Percentiles rank a stretch among this genome's conserved stretches.
Conservation (phyloP, 2,888 invertebrate species). For the Tyria jacobaeae region DNA sequence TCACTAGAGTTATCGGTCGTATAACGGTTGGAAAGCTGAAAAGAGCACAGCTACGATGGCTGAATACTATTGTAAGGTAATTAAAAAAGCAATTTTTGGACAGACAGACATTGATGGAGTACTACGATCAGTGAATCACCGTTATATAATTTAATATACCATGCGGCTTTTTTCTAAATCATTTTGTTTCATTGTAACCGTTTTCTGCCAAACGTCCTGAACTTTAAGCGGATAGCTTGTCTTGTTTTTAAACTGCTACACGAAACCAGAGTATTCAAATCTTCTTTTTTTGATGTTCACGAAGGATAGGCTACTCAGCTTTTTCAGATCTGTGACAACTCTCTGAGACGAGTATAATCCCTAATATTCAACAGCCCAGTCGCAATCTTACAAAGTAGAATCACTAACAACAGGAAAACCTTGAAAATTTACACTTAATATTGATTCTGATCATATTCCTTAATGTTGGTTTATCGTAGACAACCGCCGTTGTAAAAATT, state of each 20-base stretch:
- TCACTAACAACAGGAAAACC: slow-evolving; percentile 50
- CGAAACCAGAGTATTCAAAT: background rate
- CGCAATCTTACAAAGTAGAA: slow-evolving; percentile 57
- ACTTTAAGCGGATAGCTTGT: slow-evolving; percentile 27
- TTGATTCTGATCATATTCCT: slow-evolving; percentile 36
- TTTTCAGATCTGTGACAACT: slow-evolving; percentile 26
- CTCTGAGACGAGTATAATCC: slow-evolving; percentile 40
- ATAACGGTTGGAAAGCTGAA: too few relatives aligned
- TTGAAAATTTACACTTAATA: slow-evolving; percentile 48
- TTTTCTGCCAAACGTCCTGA: slow-evolving; percentile 20
- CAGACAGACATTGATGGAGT: too few relatives aligned
- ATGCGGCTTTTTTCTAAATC: too few relatives aligned
- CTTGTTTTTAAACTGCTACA: background rate
- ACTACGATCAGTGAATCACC: too few relatives aligned
- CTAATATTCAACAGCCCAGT: slow-evolving; percentile 61
- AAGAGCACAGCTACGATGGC: too few relatives aligned
- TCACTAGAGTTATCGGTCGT: too few relatives aligned
- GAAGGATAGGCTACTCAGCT: background rate
- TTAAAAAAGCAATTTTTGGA: background rate
- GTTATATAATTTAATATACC: too few relatives aligned
- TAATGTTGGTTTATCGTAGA: slow-evolving; percentile 34
- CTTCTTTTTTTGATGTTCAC: background rate
- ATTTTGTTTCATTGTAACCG: slow-evolving; percentile 28
- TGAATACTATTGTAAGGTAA: background rate
- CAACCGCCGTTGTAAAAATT: slow-evolving; percentile 29